Evolutionary conservation across 2,113 vertebrate species (phyloP).

Genomic region (Tyto alba): DNA sequence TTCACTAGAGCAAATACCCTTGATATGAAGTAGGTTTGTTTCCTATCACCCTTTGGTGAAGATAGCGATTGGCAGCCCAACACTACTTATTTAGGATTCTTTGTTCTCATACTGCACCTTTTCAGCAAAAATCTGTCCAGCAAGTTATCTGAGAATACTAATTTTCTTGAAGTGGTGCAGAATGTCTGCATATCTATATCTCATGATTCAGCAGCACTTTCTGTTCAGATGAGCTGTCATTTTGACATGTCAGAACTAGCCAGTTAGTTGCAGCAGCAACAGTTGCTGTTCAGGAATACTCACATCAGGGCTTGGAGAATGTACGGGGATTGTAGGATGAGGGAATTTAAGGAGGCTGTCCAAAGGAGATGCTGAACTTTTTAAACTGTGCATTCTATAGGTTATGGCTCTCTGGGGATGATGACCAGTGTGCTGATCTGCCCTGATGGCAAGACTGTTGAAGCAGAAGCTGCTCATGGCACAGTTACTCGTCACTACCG

Average conservation of each 20-base stretch:
- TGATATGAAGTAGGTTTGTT: background rate
- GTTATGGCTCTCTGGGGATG: conserved; percentile 96
- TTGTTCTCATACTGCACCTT: background rate
- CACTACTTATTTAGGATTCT: background rate
- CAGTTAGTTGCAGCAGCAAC: background rate
- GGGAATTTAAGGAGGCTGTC: background rate
- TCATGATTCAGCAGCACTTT: background rate
- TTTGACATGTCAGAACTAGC: background rate
- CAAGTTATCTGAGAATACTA: background rate
- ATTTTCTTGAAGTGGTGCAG: background rate
- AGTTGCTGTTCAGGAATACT: background rate
- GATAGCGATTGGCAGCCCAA: background rate
- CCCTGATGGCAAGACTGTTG: conserved; percentile 94
- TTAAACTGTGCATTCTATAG: conserved; percentile 59
- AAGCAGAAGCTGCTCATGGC: conserved; percentile 95
- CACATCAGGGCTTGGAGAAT: background rate
- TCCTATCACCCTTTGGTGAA: background rate
- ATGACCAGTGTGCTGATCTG: conserved; percentile 97
- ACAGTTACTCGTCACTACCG: conserved; percentile 96
- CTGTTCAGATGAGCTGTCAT: background rate
- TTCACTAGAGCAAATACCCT: background rate
- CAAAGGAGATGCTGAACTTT: background rate
- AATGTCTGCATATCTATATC: background rate
- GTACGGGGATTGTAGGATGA: background rate
- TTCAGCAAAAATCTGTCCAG: background rate